A percentile compares a stretch with the other conserved stretches of the same genome.
These are phyloP conservation scores for Netelia fuscicornis DNA, from an alignment of 2,888 invertebrate genomes.

Conservation along the genomic window DNA sequence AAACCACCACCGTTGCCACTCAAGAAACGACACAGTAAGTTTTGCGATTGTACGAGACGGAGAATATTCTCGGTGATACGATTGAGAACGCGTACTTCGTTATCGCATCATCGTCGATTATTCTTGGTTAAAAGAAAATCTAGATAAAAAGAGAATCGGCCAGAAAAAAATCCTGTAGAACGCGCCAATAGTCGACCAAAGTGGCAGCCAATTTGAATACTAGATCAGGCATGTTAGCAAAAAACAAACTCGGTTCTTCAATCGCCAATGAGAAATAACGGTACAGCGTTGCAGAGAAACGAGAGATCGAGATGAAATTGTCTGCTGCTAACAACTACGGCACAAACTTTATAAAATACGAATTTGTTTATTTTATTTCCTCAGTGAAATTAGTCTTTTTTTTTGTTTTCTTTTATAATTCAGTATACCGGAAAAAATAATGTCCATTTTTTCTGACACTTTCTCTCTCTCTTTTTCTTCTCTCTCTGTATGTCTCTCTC, in stretches of 20 bases:
- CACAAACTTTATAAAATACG: slow-evolving; percentile 37
- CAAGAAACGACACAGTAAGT: slow-evolving; percentile 98
- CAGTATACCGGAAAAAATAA: slow-evolving; percentile 30
- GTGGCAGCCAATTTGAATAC: slow-evolving; percentile 57
- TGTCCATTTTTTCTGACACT: slow-evolving; percentile 8
- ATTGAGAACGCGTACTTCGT: slow-evolving; percentile 26
- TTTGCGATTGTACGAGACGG: slow-evolving; percentile 71
- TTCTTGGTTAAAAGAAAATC: slow-evolving; percentile 26
- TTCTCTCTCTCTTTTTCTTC: not conserved
- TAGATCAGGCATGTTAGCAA: slow-evolving; percentile 23
- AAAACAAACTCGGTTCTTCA: slow-evolving; percentile 3
- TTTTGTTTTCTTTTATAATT: slow-evolving; percentile 31
- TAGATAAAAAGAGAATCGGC: slow-evolving; percentile 17
- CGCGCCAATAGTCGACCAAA: slow-evolving; percentile 48
- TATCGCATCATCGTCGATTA: slow-evolving; percentile 40
- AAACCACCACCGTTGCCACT: slow-evolving; percentile 95
- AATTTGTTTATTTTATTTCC: slow-evolving; percentile 40
- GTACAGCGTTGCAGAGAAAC: not conserved
- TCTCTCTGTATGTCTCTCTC: too few species aligned
- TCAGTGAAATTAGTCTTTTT: slow-evolving; percentile 20
- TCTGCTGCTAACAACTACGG: slow-evolving; percentile 54
- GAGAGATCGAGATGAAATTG: slow-evolving; percentile 29
- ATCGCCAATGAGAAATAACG: not conserved
- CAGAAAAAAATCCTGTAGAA: slow-evolving; percentile 40
- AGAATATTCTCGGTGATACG: slow-evolving; percentile 44